Conservation (phyloP, 1,140 invertebrate species). For the Watersipora subatra region DNA sequence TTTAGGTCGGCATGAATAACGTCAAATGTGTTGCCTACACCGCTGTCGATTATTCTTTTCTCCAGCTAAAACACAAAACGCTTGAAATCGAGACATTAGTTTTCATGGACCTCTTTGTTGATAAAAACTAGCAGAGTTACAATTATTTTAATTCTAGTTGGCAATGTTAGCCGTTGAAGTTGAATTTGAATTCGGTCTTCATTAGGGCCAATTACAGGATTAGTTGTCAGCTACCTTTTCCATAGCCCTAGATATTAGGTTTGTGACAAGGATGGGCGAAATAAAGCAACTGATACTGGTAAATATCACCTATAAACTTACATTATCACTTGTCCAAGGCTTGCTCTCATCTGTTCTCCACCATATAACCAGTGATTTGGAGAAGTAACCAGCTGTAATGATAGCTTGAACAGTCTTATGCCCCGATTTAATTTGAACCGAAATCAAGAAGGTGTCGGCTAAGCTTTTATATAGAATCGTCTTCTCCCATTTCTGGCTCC, state of each 20-base stretch:
- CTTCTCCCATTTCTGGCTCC: constrained; percentile 21
- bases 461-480: constrained; percentile 26
- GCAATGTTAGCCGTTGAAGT: too few species aligned
- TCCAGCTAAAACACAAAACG: constrained; percentile 24
- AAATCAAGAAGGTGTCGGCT: constrained; percentile 32
- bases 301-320: too few species aligned
- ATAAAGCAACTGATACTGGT: too few species aligned
- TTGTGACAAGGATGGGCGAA: too few species aligned
- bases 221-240: too few species aligned
- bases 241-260: too few species aligned
- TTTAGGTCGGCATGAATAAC: constrained; percentile 34
- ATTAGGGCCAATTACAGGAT: too few species aligned
- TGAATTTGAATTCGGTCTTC: too few species aligned
- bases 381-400: constrained; percentile 32
- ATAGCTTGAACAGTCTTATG: constrained; percentile 26
- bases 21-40: constrained; percentile 34
- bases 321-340: constrained; percentile 21
- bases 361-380: constrained; percentile 25
- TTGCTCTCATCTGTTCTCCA: constrained; percentile 25
- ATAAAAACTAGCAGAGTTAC: too few species aligned
- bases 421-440: constrained; percentile 19
- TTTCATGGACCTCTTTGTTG: too few species aligned
- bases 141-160: too few species aligned
- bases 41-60: constrained; percentile 26
- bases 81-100: too few species aligned